A percentile compares a stretch with the other conserved stretches of the same genome.
Evolutionary conservation across 2,888 invertebrate genomes (phyloP).

Genomic region (Philereme transversata): DNA sequence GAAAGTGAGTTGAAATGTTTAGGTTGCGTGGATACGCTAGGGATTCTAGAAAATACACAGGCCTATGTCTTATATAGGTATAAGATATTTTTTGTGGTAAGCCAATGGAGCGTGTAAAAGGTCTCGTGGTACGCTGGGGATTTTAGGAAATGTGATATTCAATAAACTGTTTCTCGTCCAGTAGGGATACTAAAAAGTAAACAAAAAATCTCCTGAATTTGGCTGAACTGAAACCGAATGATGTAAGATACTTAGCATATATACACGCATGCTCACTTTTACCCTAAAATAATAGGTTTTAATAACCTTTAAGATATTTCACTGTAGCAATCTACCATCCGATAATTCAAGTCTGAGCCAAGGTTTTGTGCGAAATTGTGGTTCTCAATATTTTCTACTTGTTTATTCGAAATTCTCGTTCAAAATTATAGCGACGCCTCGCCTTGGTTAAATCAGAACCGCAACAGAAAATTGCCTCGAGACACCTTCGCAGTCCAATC

Average conservation of each 20-base stretch:
- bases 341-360: slow-evolving; percentile 19
- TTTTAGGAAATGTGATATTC: too few species aligned
- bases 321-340: slow-evolving; percentile 16
- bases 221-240: too few species aligned
- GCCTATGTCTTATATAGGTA: too few species aligned
- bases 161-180: too few species aligned
- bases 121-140: too few species aligned
- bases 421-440: slow-evolving; percentile 46
- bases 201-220: too few species aligned
- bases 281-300: slow-evolving; percentile 6
- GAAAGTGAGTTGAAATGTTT: slow-evolving; percentile 27
- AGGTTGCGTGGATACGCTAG: slow-evolving; percentile 24
- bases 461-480: slow-evolving; percentile 57
- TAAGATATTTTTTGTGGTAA: too few species aligned
- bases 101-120: too few species aligned
- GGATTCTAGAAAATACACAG: not conserved
- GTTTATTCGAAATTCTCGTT: slow-evolving; percentile 45
- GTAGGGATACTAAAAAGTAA: too few species aligned
- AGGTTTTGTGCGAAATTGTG: slow-evolving; percentile 26
- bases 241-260: too few species aligned
- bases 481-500: slow-evolving; percentile 48
- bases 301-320: slow-evolving; percentile 8
- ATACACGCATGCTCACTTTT: not conserved
- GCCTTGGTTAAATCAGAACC: slow-evolving; percentile 46
- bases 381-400: slow-evolving; percentile 36